Evolutionary conservation across 2,797 vertebrate genomes (phyloP).

Genomic region (Cheirogaleus major): DNA sequence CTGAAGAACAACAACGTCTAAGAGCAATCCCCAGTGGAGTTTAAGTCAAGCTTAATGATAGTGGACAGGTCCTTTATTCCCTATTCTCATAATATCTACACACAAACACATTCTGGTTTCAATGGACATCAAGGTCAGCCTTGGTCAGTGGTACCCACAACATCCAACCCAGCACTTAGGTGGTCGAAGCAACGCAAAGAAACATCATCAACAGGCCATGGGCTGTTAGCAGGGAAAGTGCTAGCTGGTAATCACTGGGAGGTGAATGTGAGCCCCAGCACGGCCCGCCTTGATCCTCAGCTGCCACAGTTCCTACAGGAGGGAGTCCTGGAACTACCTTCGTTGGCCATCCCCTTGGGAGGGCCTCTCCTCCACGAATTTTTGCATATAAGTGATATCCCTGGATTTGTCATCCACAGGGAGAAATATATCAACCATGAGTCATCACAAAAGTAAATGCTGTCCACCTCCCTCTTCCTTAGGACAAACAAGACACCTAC

Average conservation of each 20-base stretch:
- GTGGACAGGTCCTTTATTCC: not conserved
- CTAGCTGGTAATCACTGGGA: not conserved
- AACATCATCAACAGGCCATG: not conserved
- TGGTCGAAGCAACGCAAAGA: not conserved
- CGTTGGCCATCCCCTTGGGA: not conserved
- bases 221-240: not conserved
- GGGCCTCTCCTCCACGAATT: not conserved
- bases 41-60: not conserved
- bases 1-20: not conserved
- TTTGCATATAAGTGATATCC: not conserved
- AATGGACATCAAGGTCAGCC: not conserved
- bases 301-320: not conserved
- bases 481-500: not conserved
- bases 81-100: not conserved
- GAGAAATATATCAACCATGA: not conserved
- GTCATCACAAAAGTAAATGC: slow-evolving; percentile 3
- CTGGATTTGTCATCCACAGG: not conserved
- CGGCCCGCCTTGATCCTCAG: not conserved
- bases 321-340: not conserved
- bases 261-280: not conserved
- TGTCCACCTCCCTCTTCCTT: not conserved
- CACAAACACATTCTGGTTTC: not conserved
- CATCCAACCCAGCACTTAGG: not conserved
- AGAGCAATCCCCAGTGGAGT: not conserved
- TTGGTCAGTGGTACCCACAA: not conserved